Conservation (phyloP, 2,888 invertebrate species). For the Scaptomyza flava region DNA sequence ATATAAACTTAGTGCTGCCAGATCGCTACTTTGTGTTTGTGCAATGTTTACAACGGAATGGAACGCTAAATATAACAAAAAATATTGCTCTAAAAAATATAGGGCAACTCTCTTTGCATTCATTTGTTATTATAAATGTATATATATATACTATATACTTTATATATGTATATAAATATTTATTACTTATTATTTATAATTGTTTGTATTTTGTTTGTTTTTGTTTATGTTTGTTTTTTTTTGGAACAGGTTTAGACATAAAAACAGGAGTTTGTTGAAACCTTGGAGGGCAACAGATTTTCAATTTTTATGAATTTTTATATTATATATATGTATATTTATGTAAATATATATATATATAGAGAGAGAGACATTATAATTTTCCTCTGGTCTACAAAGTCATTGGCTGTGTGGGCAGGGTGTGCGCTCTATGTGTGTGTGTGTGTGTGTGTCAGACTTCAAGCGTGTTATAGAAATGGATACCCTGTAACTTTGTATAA, state of each 20-base stretch:
- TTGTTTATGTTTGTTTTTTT: conserved; percentile 24
- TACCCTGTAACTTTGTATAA: conserved; percentile 50
- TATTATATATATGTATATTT: conserved; percentile 17
- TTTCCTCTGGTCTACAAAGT: conserved; percentile 21
- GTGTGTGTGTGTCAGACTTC: conserved; percentile 30
- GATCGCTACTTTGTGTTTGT: too few species aligned
- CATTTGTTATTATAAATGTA: conserved; percentile 1
- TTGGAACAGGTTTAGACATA: conserved; percentile 69
- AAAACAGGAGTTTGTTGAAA: conserved; percentile 76
- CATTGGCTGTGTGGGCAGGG: not conserved
- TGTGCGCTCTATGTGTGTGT: not conserved
- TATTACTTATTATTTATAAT: conserved; percentile 38
- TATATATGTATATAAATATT: conserved; percentile 31
- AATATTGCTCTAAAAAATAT: conserved; percentile 76
- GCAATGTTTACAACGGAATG: too few species aligned
- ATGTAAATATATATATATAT: conserved; percentile 6
- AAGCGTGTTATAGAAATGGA: conserved; percentile 12
- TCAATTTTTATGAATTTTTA: conserved; percentile 38
- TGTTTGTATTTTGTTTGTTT: conserved; percentile 35
- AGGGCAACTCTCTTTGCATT: conserved; percentile 61
- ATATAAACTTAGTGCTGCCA: too few species aligned
- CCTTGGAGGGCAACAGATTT: conserved; percentile 75
- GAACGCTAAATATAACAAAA: too few species aligned
- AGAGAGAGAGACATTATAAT: conserved; percentile 20
- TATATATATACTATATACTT: conserved; percentile 17